Evolutionary conservation across 1,140 invertebrate genomes (phyloP).

Genomic region (Tetraneura akinire): DNA sequence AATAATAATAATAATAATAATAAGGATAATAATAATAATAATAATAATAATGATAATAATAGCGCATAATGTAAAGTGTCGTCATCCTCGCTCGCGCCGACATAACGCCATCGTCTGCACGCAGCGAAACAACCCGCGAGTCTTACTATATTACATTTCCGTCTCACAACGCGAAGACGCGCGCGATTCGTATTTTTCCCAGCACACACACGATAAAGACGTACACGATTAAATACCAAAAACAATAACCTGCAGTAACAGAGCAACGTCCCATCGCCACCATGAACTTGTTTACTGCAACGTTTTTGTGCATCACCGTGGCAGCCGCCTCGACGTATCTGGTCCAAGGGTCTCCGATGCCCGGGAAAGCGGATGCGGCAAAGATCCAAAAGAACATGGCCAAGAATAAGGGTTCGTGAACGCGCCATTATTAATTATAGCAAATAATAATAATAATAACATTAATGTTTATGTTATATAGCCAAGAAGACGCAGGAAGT

Average conservation of each 20-base stretch:
- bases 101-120: slow-evolving; percentile 15
- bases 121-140: background rate
- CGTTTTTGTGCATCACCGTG: background rate
- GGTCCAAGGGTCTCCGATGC: background rate
- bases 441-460: no score
- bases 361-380: slow-evolving; percentile 38
- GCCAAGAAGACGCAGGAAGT: slow-evolving; percentile 60
- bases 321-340: background rate
- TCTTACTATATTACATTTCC: no score
- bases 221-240: no score
- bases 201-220: no score
- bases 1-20: no score
- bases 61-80: background rate
- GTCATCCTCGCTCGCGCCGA: background rate
- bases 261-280: no score
- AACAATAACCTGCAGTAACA: no score
- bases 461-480: slow-evolving; percentile 38
- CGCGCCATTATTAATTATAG: no score
- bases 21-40: no score
- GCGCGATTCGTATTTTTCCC: no score
- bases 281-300: slow-evolving; percentile 12
- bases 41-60: no score
- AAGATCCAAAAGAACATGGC: slow-evolving; percentile 45
- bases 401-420: slow-evolving; percentile 25
- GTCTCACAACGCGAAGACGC: no score